Percentiles rank a stretch among this genome's conserved stretches.
Conservation (phyloP, 2,888 invertebrate genomes). For the Eristalis pertinax region DNA sequence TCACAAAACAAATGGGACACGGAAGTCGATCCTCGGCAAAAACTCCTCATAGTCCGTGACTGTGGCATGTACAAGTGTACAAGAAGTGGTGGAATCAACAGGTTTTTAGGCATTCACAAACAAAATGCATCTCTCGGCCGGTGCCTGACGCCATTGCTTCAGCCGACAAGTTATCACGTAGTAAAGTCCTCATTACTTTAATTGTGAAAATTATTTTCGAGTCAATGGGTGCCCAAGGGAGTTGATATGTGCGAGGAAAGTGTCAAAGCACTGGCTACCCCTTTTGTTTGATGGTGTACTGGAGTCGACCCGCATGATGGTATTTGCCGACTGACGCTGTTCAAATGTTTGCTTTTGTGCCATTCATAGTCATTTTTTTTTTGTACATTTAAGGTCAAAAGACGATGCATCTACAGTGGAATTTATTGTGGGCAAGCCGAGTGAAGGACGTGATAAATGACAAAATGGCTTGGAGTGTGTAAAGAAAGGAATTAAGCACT, state of each 20-base stretch:
- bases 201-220: constrained; percentile 9
- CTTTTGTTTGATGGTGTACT: neutral
- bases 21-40: constrained; percentile 30
- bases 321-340: neutral
- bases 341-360: neutral
- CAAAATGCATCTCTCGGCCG: neutral
- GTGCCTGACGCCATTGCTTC: neutral
- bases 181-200: constrained; percentile 18
- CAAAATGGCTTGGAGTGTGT: neutral
- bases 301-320: neutral
- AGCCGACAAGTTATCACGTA: neutral
- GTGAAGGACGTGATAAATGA: neutral
- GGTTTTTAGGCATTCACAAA: constrained; percentile 9
- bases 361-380: neutral
- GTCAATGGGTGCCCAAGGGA: neutral
- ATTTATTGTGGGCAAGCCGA: neutral
- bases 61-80: neutral
- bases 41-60: neutral
- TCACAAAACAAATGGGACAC: constrained; percentile 2
- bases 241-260: neutral
- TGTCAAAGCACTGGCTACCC: neutral
- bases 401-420: neutral
- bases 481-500: neutral
- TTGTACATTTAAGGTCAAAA: neutral
- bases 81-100: constrained; percentile 7